These are phyloP conservation scores for Zophobas morio DNA, from an alignment of 1,140 invertebrate genomes.

Conservation along the genomic window DNA sequence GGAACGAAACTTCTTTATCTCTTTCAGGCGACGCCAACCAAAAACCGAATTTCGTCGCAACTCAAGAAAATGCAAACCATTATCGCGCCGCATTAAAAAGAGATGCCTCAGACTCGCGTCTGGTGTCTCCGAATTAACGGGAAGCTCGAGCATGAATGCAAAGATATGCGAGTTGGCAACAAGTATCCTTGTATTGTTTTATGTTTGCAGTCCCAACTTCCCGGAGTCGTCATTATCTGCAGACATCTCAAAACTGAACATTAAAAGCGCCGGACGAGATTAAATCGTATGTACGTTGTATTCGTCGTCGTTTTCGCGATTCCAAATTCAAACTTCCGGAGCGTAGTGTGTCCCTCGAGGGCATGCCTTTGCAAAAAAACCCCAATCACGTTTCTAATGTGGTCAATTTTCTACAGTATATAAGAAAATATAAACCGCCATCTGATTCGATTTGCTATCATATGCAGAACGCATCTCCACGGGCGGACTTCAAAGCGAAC, in stretches of 20 bases:
- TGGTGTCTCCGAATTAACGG: constrained; percentile 18
- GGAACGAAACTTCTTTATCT: background rate
- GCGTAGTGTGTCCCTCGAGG: background rate
- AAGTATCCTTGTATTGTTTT: constrained; percentile 33
- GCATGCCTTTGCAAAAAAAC: constrained; percentile 13
- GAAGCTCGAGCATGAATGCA: constrained; percentile 17
- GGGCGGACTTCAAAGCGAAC: constrained; percentile 45
- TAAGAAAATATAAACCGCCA: constrained; percentile 52
- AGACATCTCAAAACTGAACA: background rate
- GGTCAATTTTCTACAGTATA: constrained; percentile 47
- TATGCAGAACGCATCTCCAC: constrained; percentile 49
- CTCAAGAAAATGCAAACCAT: constrained; percentile 17
- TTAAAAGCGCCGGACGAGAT: background rate
- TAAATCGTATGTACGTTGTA: background rate
- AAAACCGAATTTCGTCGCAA: background rate
- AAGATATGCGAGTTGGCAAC: constrained; percentile 25
- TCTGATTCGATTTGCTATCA: constrained; percentile 53
- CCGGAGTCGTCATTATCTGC: constrained; percentile 6
- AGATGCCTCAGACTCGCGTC: background rate
- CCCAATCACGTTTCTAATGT: constrained; percentile 47
- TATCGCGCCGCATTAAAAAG: constrained; percentile 9
- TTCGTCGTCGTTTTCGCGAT: background rate
- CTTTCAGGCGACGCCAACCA: no score
- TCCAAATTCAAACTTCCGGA: constrained; percentile 1
- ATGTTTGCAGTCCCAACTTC: constrained; percentile 2